Evolutionary conservation across 2,888 invertebrate genomes (phyloP).

Genomic region (Leptopterna dolabrata): DNA sequence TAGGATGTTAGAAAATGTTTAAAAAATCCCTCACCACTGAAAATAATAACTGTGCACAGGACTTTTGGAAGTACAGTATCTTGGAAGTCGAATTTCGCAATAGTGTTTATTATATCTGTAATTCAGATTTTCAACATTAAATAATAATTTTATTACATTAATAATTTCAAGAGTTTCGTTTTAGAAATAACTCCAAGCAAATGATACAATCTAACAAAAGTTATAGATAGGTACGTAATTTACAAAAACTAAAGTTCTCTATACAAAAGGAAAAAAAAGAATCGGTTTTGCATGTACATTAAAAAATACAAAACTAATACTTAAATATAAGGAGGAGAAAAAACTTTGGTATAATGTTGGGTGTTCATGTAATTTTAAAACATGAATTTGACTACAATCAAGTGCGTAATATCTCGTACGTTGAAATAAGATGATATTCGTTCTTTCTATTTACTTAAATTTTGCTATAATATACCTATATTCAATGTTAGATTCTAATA

Average conservation of each 20-base stretch:
- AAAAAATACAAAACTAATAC: conserved; percentile 27
- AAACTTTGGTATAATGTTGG: conserved; percentile 53
- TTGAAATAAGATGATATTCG: conserved; percentile 6
- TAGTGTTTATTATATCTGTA: conserved; percentile 15
- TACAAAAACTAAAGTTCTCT: neutral
- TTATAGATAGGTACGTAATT: neutral
- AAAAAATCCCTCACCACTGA: too few species aligned
- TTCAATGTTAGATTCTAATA: conserved; percentile 41
- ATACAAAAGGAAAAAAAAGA: conserved; percentile 23
- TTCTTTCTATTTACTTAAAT: conserved; percentile 14
- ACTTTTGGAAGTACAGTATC: neutral
- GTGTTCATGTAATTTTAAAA: conserved; percentile 49
- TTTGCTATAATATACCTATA: conserved; percentile 1
- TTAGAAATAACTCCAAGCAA: conserved; percentile 28
- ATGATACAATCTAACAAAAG: conserved; percentile 1
- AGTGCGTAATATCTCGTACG: conserved; percentile 37
- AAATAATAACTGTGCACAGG: too few species aligned
- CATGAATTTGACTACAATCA: conserved; percentile 47
- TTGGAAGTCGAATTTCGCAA: neutral
- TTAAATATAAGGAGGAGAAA: conserved; percentile 47
- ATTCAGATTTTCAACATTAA: conserved; percentile 38
- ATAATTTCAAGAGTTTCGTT: conserved; percentile 29
- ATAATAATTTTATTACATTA: conserved; percentile 32
- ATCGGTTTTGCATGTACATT: neutral
- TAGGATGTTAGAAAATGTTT: too few species aligned